Evolutionary conservation across 2,888 invertebrate genomes (phyloP).

Genomic region (Desoria tigrina): DNA sequence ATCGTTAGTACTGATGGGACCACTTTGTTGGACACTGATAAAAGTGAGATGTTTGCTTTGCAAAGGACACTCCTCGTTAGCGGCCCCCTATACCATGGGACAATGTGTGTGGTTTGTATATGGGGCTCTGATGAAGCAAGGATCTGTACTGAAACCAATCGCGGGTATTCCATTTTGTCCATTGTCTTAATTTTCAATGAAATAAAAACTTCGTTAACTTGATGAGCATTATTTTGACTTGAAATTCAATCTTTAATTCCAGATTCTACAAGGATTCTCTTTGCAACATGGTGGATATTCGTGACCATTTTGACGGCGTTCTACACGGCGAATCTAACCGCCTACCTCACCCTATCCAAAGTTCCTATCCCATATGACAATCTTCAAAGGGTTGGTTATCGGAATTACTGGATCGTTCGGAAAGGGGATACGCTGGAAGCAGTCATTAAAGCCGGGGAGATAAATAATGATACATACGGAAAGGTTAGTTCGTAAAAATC

Average conservation of each 20-base stretch:
- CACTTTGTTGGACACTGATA: constrained; percentile 73
- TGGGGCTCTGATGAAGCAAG: constrained; percentile 83
- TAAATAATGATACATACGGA: constrained; percentile 37
- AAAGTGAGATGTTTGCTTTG: constrained; percentile 61
- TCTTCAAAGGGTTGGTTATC: constrained; percentile 47
- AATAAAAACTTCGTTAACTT: too few relatives aligned
- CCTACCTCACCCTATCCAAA: constrained; percentile 80
- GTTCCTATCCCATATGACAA: constrained; percentile 75
- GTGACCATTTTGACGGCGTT: constrained; percentile 83
- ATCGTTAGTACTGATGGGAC: constrained; percentile 73
- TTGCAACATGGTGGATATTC: constrained; percentile 91
- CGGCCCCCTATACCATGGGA: constrained; percentile 63
- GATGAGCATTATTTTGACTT: too few relatives aligned
- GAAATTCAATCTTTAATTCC: too few relatives aligned
- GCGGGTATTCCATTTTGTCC: constrained; percentile 69
- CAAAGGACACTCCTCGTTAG: constrained; percentile 59
- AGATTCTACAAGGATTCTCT: constrained; percentile 81
- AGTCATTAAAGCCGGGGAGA: constrained; percentile 62
- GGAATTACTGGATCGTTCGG: constrained; percentile 66
- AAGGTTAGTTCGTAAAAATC: constrained; percentile 7
- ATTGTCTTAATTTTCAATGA: not conserved
- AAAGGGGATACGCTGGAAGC: constrained; percentile 71
- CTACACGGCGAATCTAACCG: constrained; percentile 87
- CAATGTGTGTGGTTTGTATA: constrained; percentile 85
- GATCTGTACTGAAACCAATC: constrained; percentile 75